Conservation (phyloP, 2,888 invertebrate species). For the Drosophila tripunctata region DNA sequence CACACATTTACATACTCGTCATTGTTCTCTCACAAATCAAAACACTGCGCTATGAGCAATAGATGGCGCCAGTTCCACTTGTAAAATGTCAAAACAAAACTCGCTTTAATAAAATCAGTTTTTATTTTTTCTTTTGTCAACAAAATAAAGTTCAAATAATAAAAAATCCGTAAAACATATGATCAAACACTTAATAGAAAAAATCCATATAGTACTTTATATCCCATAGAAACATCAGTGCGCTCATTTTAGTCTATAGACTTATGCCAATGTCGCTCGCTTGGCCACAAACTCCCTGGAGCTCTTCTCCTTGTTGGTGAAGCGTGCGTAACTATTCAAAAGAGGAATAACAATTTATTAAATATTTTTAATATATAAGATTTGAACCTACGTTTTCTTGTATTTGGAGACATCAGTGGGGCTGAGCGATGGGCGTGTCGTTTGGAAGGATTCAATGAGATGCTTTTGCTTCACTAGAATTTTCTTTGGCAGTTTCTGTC, state of each 20-base stretch:
- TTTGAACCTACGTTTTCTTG: slow-evolving; percentile 88
- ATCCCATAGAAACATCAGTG: slow-evolving; percentile 12
- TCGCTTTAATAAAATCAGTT: no score
- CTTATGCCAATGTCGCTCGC: slow-evolving; percentile 87
- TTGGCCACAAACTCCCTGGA: slow-evolving; percentile 85
- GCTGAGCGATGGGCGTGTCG: slow-evolving; percentile 92
- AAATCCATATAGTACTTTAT: neutral
- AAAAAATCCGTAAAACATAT: slow-evolving; percentile 21
- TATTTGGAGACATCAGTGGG: slow-evolving; percentile 89
- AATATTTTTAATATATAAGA: neutral
- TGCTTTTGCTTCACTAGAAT: slow-evolving; percentile 86
- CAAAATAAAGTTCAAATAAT: slow-evolving; percentile 38
- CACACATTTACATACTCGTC: neutral
- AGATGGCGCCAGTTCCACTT: neutral
- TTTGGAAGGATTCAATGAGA: slow-evolving; percentile 87
- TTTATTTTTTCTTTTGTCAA: slow-evolving; percentile 31
- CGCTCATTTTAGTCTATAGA: slow-evolving; percentile 49
- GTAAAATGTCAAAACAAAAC: neutral
- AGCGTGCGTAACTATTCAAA: slow-evolving; percentile 87
- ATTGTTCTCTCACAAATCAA: neutral
- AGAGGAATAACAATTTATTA: neutral
- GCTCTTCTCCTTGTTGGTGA: slow-evolving; percentile 86
- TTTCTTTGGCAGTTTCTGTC: slow-evolving; percentile 82
- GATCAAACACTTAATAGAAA: slow-evolving; percentile 6
- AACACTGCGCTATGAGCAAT: neutral